Conservation (phyloP, 2,113 vertebrate genomes). For the Cebus imitator region DNA sequence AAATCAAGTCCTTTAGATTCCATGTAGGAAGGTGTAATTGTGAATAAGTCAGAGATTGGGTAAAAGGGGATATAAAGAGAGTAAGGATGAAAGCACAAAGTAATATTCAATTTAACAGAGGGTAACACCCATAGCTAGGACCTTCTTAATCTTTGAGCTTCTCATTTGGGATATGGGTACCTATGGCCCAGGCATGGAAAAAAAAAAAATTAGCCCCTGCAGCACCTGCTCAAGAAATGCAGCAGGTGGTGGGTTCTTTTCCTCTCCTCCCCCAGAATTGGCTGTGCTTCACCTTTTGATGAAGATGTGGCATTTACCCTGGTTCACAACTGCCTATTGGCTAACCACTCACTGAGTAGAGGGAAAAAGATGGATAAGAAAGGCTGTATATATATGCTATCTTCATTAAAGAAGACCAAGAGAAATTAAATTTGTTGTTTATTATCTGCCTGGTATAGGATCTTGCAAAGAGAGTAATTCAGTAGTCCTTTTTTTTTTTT, state of each 20-base stretch:
- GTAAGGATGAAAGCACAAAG: background rate
- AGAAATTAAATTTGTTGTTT: background rate
- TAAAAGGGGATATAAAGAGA: background rate
- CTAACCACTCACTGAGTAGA: background rate
- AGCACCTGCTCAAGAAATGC: background rate
- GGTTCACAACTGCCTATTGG: background rate
- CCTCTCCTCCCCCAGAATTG: accelerated
- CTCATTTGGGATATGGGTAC: background rate
- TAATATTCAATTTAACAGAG: background rate
- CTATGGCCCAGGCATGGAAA: background rate
- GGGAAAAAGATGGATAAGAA: background rate
- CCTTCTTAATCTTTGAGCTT: background rate
- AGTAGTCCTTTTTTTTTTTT: background rate
- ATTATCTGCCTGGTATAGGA: background rate
- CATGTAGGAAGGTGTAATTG: background rate
- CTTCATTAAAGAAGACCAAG: background rate
- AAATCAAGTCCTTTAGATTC: background rate
- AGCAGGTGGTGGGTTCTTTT: background rate
- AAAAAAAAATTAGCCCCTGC: background rate
- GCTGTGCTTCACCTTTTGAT: background rate
- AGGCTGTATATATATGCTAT: background rate
- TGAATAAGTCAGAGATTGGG: background rate
- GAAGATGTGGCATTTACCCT: background rate
- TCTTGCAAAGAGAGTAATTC: background rate
- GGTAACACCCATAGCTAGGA: background rate